These are phyloP conservation scores for Drosophila ficusphila DNA, from an alignment of 1,140 invertebrate species.

Conservation along the genomic window DNA sequence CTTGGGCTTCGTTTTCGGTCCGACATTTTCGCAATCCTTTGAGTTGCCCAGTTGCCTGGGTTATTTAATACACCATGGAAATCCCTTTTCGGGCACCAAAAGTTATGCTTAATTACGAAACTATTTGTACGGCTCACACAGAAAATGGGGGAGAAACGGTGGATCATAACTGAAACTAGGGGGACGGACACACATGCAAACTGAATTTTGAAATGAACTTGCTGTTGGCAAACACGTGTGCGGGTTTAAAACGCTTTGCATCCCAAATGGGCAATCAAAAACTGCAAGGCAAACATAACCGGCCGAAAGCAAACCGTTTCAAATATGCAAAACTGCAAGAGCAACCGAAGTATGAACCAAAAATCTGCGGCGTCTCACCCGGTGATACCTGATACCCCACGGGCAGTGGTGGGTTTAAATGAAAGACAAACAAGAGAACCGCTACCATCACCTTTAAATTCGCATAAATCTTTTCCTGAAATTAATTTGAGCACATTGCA, in stretches of 20 bases:
- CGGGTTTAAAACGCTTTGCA: slow-evolving; percentile 19
- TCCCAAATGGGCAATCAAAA: slow-evolving; percentile 6
- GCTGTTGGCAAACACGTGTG: slow-evolving; percentile 5
- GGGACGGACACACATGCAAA: slow-evolving; percentile 5
- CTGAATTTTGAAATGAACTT: slow-evolving; percentile 27
- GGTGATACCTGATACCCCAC: slow-evolving; percentile 17
- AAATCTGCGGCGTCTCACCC: slow-evolving; percentile 31
- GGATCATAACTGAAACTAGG: background rate
- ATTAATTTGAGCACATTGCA: background rate
- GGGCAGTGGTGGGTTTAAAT: slow-evolving; percentile 10
- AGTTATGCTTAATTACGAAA: background rate
- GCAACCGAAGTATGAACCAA: background rate
- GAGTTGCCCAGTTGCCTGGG: slow-evolving; percentile 1
- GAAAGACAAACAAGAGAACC: slow-evolving; percentile 20
- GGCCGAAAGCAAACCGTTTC: slow-evolving; percentile 6
- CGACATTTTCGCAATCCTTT: background rate
- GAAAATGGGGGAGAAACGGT: background rate
- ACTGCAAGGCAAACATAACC: slow-evolving; percentile 1
- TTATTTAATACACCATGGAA: background rate
- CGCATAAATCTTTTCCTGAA: slow-evolving; percentile 5
- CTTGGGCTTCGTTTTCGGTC: background rate
- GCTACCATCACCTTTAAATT: slow-evolving; percentile 8
- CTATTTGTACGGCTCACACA: background rate
- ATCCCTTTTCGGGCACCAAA: background rate
- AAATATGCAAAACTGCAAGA: slow-evolving; percentile 31